phyloP scores from a whole-genome alignment of 2,113 vertebrate genomes.

The Pelusios castaneus region DNA sequence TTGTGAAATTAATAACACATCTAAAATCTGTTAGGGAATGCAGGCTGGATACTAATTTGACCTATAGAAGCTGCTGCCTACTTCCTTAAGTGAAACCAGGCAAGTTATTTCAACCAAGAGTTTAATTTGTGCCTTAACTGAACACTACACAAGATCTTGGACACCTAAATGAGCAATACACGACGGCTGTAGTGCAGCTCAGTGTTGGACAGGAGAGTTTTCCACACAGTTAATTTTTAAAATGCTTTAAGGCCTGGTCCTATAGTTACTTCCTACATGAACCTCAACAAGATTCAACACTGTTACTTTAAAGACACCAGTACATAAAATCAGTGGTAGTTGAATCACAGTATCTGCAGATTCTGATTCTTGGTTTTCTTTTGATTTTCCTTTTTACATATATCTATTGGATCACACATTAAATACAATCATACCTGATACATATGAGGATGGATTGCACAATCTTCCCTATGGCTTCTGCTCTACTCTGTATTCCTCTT shows the following conservation, averaged over 20 bases:
- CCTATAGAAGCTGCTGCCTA: rapidly evolving
- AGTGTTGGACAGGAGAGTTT: not conserved
- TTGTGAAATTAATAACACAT: not conserved
- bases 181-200: not conserved
- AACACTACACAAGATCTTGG: not conserved
- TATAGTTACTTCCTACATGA: not conserved
- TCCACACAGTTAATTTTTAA: not conserved
- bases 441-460: too few species aligned
- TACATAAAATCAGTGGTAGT: not conserved
- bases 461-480: not conserved
- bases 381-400: too few species aligned
- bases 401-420: too few species aligned
- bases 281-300: not conserved
- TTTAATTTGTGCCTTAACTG: not conserved
- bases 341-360: not conserved
- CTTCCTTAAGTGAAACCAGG: not conserved
- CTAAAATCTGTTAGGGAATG: not conserved
- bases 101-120: not conserved
- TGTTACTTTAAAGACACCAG: not conserved
- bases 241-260: not conserved
- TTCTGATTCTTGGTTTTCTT: too few species aligned
- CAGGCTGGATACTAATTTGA: not conserved
- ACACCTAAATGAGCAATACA: not conserved
- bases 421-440: too few species aligned
- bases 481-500: not conserved